Percentiles rank a stretch among this genome's conserved stretches.
These are phyloP conservation scores for Drosophila lacicola DNA, from an alignment of 2,888 invertebrate species.

Conservation along the genomic window DNA sequence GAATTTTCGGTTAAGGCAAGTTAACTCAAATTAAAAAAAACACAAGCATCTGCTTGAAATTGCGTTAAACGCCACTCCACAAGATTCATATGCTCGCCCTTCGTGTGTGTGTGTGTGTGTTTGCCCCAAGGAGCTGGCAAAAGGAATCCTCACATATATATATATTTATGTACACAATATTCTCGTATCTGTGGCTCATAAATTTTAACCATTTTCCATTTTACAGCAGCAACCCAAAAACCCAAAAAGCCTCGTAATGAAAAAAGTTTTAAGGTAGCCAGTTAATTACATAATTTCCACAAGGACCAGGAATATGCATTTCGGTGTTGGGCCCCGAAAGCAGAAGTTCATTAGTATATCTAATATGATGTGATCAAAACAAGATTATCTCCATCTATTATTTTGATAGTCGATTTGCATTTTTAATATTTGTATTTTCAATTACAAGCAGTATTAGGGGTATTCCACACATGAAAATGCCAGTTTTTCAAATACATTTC, in stretches of 20 bases:
- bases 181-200: conserved; percentile 71
- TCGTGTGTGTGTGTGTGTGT: neutral
- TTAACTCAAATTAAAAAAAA: conserved; percentile 37
- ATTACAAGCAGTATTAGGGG: neutral
- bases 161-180: conserved; percentile 24
- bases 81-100: conserved; percentile 33
- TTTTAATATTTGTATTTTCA: neutral
- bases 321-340: neutral
- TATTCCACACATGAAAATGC: neutral
- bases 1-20: conserved; percentile 51
- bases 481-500: neutral
- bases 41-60: conserved; percentile 50
- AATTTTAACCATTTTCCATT: conserved; percentile 64
- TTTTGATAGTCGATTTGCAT: too few species aligned
- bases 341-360: conserved; percentile 28
- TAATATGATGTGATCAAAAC: neutral
- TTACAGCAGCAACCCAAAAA: conserved; percentile 9
- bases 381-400: too few species aligned
- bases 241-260: conserved; percentile 35
- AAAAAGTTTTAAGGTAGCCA: conserved; percentile 64
- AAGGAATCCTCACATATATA: conserved; percentile 10
- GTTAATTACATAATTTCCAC: conserved; percentile 57
- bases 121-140: conserved; percentile 13
- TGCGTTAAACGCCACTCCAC: conserved; percentile 51
- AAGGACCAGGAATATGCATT: conserved; percentile 19